phyloP scores from a whole-genome alignment of 2,113 vertebrate genomes.

The Tringa solitaria region DNA sequence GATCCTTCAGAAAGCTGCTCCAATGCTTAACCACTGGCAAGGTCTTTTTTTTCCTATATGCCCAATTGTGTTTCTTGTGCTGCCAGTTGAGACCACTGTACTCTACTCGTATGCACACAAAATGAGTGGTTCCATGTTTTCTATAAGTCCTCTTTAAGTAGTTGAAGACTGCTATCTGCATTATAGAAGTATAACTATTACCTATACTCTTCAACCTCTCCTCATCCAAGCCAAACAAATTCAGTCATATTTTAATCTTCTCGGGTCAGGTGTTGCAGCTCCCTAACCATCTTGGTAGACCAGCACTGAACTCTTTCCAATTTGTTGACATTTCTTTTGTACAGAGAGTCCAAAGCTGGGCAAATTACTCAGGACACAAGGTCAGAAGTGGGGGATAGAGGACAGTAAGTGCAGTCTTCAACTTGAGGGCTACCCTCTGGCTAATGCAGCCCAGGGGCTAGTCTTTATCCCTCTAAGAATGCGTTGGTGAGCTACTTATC shows the following conservation, averaged over 20 bases:
- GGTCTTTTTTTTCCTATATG: neutral
- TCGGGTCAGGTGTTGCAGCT: neutral
- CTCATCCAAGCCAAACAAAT: neutral
- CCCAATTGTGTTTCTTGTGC: neutral
- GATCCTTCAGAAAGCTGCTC: neutral
- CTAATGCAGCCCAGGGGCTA: neutral
- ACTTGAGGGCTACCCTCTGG: neutral
- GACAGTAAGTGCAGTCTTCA: neutral
- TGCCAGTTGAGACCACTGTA: neutral
- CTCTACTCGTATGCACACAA: neutral
- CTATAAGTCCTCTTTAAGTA: neutral
- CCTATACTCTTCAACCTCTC: neutral
- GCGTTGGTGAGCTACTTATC: neutral
- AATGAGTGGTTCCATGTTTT: neutral
- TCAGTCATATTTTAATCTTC: neutral
- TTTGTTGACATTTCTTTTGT: neutral
- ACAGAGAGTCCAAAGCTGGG: neutral
- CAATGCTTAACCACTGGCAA: neutral
- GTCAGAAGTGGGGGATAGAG: neutral
- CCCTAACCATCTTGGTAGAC: neutral
- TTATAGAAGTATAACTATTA: neutral
- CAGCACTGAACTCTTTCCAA: neutral
- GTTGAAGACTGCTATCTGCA: neutral
- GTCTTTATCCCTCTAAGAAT: neutral
- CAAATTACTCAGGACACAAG: neutral